A percentile compares a stretch with the other conserved stretches of the same genome.
These are phyloP conservation scores for Callaeas wilsoni DNA, from an alignment of 2,113 vertebrate genomes.

Conservation along the genomic window DNA sequence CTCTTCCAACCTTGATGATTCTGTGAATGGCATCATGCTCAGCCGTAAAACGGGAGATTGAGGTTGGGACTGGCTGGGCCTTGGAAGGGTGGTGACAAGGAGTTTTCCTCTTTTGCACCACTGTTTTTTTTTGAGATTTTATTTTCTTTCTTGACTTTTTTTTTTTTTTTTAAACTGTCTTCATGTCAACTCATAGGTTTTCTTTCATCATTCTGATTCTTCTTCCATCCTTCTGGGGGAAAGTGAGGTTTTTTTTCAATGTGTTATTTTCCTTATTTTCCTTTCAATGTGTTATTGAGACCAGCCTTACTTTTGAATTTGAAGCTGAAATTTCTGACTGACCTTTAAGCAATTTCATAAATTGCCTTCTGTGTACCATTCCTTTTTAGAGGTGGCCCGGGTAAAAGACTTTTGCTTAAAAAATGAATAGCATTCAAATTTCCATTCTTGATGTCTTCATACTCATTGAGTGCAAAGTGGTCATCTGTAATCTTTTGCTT, in stretches of 20 bases:
- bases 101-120: background rate
- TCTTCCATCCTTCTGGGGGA: fast-evolving
- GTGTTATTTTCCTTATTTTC: background rate
- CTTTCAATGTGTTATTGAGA: background rate
- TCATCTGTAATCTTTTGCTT: background rate
- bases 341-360: background rate
- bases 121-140: background rate
- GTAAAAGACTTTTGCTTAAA: background rate
- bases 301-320: background rate
- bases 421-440: background rate
- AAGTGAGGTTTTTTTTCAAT: background rate
- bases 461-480: background rate
- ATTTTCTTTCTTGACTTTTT: background rate
- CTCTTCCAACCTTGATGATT: background rate
- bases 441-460: background rate
- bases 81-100: background rate
- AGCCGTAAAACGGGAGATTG: background rate
- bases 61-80: background rate
- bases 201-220: background rate
- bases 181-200: background rate
- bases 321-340: background rate
- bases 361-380: background rate
- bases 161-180: background rate
- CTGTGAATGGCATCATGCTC: background rate
- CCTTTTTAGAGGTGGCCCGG: background rate